Evolutionary conservation across 2,888 invertebrate species (phyloP).

Genomic region (Vanessa cardui): DNA sequence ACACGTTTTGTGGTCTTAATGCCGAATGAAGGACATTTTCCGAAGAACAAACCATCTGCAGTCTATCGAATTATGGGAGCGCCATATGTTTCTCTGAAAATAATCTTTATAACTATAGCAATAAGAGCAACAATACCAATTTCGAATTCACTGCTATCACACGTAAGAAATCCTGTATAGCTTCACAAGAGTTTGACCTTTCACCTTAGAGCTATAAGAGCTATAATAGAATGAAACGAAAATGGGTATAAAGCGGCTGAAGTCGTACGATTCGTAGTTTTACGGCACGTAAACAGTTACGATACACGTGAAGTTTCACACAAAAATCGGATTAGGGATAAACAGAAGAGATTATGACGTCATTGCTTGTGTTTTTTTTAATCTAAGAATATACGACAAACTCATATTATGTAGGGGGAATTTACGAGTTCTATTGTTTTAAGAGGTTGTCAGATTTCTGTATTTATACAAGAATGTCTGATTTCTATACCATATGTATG

Average conservation of each 20-base stretch:
- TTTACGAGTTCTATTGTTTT: neutral
- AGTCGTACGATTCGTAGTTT: constrained; percentile 15
- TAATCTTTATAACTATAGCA: neutral
- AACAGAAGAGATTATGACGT: constrained; percentile 15
- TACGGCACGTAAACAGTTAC: constrained; percentile 28
- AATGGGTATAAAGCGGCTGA: neutral
- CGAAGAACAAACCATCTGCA: neutral
- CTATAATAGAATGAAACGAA: neutral
- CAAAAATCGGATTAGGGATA: constrained; percentile 29
- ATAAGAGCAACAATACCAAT: neutral
- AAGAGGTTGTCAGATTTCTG: too few species aligned
- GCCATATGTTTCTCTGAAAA: neutral
- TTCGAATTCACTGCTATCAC: neutral
- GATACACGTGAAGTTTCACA: constrained; percentile 23
- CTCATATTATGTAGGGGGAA: neutral
- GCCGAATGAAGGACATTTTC: constrained; percentile 1
- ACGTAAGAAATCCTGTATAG: neutral
- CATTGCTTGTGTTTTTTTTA: constrained; percentile 12
- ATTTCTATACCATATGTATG: too few species aligned
- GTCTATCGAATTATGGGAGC: neutral
- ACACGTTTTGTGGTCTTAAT: constrained; percentile 7
- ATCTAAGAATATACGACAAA: neutral
- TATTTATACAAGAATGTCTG: too few species aligned
- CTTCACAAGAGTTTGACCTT: constrained; percentile 5
- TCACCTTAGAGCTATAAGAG: neutral